Evolutionary conservation across 2,888 invertebrate species (phyloP).

Genomic region (Synergus laeviventris): DNA sequence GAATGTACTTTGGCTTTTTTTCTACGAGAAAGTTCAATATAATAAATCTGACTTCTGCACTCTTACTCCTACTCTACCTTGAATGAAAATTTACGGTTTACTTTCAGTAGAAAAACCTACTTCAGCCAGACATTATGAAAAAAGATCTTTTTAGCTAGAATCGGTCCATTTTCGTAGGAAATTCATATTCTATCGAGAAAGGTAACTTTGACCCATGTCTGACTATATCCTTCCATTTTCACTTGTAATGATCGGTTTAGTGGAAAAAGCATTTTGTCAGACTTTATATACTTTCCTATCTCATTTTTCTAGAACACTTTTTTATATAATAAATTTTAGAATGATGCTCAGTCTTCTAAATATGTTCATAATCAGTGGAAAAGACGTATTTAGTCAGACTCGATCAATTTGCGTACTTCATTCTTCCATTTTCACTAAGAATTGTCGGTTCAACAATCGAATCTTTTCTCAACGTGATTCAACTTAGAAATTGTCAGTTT

Average conservation of each 20-base stretch:
- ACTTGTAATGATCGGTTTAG: background rate
- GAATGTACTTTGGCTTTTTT: too few relatives aligned
- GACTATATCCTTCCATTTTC: background rate
- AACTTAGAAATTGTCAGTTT: too few relatives aligned
- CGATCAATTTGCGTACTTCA: background rate
- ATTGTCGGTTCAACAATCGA: too few relatives aligned
- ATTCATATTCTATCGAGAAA: background rate
- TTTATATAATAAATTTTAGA: too few relatives aligned
- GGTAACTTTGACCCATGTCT: background rate
- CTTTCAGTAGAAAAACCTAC: background rate
- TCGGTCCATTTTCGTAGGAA: background rate
- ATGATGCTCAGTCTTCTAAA: background rate
- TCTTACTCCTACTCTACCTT: too few relatives aligned
- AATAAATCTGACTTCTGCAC: too few relatives aligned
- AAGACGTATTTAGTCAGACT: background rate
- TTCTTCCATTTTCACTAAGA: too few relatives aligned
- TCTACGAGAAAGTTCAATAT: background rate
- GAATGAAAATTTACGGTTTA: too few relatives aligned
- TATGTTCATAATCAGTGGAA: background rate
- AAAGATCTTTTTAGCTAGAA: background rate
- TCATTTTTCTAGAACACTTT: too few relatives aligned
- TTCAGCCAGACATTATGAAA: background rate
- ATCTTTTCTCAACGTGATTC: too few relatives aligned
- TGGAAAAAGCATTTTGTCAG: background rate
- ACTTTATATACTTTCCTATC: background rate